These are phyloP conservation scores for Cervus canadensis DNA, from an alignment of 2,113 vertebrate species.

Conservation along the genomic window DNA sequence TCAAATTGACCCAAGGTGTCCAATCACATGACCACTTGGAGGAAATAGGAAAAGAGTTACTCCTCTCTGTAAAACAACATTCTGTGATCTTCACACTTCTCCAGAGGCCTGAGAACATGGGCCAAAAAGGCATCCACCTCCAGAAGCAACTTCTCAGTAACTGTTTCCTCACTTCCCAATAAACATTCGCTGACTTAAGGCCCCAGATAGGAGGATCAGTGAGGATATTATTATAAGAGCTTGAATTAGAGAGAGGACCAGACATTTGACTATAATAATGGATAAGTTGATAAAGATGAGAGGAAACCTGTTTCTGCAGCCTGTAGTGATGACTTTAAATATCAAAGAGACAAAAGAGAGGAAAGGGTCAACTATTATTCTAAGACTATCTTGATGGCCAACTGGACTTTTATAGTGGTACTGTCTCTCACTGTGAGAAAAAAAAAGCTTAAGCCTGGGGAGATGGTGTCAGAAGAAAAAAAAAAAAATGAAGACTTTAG, in stretches of 20 bases:
- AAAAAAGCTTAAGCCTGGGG: conserved; percentile 41
- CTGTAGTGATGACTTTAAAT: neutral
- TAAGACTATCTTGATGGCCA: neutral
- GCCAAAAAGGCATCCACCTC: neutral
- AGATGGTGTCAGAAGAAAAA: conserved; percentile 13
- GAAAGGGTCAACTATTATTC: neutral
- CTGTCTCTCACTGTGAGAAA: neutral
- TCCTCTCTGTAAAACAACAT: neutral
- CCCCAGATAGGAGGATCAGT: neutral
- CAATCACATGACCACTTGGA: neutral
- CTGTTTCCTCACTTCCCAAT: neutral
- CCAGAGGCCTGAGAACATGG: neutral
- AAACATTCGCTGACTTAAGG: neutral
- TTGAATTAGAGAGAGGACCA: neutral
- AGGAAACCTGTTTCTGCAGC: neutral
- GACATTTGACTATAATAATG: neutral
- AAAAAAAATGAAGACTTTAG: conserved; percentile 37
- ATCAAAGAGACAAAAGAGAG: neutral
- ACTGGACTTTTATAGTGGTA: conserved; percentile 24
- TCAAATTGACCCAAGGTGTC: neutral
- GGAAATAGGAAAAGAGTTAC: neutral
- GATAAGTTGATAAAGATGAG: neutral
- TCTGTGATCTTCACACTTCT: neutral
- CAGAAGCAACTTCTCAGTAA: conserved; percentile 4
- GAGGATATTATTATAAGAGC: neutral